Base-by-base conservation (phyloP, 2,113 vertebrate genomes). In the Romanogobio albipinnatus region DNA sequence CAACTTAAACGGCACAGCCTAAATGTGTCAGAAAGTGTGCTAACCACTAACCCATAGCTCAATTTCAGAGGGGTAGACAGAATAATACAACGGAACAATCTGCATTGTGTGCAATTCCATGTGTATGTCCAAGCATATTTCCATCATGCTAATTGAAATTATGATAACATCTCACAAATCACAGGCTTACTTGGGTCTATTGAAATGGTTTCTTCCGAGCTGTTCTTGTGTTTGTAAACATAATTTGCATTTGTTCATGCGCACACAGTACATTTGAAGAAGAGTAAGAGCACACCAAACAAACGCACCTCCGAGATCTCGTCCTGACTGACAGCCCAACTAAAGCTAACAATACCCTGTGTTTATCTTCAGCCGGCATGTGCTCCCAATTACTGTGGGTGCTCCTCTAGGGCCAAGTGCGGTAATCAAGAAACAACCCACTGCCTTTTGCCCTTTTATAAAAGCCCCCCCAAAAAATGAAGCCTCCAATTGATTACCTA, bases 281-380 rank as follows among this genome's bases (percentile, higher is more conserved):
- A 75, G 83, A 84, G 64, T 33, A 71, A 68, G 33, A 59, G 19
- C 13, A 4, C 58, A 80, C 78, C 62, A 58, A 78, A 73, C 86
- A 86, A 89, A 82, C 84, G 61, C 74, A 79, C 86, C 84, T 84
- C 74, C 0, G 59, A 76, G 86, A 86, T 86, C 64, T 19, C 66
- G 45, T 58, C 84, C 83, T 90, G 89, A 94, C 83, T 90, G 92
- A 91, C 90, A 90, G 79, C 76, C 77, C 86, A 84, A 90, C 90
- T 91, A 91, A 93, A 76, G 92, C 88, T 91, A 90, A 92, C 90
- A 94, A 84, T 86, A 83, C 86, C 84, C 74, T 45, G 33, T 92
- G 92, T 93, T 94, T 92, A 90, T 91, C 89, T 93, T 91, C 83
- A 90, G 88, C 80, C 78, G 76, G 53, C 90, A 91, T 91, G 90